A percentile compares a stretch with the other conserved stretches of the same genome.
phyloP scores from a whole-genome alignment of 2,888 invertebrate genomes.

The Schizotus pectinicornis region DNA sequence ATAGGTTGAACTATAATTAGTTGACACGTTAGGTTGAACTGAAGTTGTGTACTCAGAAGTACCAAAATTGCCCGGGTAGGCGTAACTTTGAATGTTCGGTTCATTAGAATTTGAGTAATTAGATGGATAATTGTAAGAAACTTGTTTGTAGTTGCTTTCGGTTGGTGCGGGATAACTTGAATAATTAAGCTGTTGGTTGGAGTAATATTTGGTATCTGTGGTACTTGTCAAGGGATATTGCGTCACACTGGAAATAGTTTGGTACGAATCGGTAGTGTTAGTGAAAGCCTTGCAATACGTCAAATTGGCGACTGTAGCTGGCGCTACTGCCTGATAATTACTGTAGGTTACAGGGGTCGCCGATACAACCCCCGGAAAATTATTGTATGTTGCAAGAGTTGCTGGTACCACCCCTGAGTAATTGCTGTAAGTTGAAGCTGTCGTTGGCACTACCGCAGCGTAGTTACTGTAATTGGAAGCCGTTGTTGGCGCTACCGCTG shows the following conservation, averaged over 20 bases:
- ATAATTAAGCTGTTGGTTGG: constrained; percentile 1
- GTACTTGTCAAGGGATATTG: constrained; percentile 10
- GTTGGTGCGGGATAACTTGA: background rate
- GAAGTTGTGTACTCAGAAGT: constrained; percentile 42
- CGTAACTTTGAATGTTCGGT: constrained; percentile 2
- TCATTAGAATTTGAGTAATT: constrained; percentile 32
- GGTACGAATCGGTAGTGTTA: constrained; percentile 42
- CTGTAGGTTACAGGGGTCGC: too few species aligned
- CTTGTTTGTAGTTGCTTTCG: background rate
- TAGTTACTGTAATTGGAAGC: too few species aligned
- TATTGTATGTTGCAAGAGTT: background rate
- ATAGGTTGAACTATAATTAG: constrained; percentile 37
- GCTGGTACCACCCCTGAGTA: too few species aligned
- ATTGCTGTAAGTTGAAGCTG: too few species aligned
- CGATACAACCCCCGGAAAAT: too few species aligned
- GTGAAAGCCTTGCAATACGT: constrained; percentile 27
- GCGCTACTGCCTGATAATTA: too few species aligned
- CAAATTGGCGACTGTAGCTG: background rate
- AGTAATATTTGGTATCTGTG: constrained; percentile 1
- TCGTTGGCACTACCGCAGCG: too few species aligned
- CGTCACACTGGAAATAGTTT: constrained; percentile 38
- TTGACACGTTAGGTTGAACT: constrained; percentile 35
- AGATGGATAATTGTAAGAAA: constrained; percentile 23
- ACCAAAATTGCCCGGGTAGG: constrained; percentile 1
- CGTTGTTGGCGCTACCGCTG: too few species aligned